Conservation (phyloP, 1,140 invertebrate species). For the Drosophila arawakana region DNA sequence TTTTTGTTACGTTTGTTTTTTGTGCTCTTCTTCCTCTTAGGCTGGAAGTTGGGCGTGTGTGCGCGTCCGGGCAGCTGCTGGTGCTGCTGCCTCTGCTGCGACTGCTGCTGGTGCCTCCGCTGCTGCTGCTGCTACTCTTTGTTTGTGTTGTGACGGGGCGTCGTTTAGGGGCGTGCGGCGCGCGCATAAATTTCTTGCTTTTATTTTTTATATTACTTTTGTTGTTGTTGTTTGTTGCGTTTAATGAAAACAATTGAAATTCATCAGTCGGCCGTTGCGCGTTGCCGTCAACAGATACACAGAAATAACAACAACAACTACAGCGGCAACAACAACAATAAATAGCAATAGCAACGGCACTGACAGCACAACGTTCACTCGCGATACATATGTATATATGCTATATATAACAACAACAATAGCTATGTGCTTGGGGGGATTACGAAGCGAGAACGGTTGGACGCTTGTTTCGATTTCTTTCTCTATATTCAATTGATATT, state of each 20-base stretch:
- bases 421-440: conserved; percentile 18
- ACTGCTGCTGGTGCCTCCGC: not conserved
- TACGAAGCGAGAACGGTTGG: conserved; percentile 18
- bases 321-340: not conserved
- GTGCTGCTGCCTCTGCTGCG: conserved; percentile 6
- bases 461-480: conserved; percentile 38
- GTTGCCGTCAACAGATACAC: conserved; percentile 58
- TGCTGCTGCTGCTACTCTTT: not conserved
- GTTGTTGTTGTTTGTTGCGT: conserved; percentile 21
- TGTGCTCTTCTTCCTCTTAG: not conserved
- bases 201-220: too few species aligned
- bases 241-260: conserved; percentile 70
- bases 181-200: conserved; percentile 31
- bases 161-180: conserved; percentile 26
- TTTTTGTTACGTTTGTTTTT: not conserved
- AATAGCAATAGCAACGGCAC: conserved; percentile 6
- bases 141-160: conserved; percentile 10
- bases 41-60: conserved; percentile 32
- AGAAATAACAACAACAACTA: conserved; percentile 48
- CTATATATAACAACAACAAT: conserved; percentile 1
- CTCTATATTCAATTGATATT: conserved; percentile 54
- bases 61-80: conserved; percentile 4
- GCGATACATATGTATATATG: conserved; percentile 6
- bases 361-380: conserved; percentile 22
- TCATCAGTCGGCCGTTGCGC: conserved; percentile 63